phyloP scores from a whole-genome alignment of 2,113 vertebrate genomes.

The Corydoras maculifer region DNA sequence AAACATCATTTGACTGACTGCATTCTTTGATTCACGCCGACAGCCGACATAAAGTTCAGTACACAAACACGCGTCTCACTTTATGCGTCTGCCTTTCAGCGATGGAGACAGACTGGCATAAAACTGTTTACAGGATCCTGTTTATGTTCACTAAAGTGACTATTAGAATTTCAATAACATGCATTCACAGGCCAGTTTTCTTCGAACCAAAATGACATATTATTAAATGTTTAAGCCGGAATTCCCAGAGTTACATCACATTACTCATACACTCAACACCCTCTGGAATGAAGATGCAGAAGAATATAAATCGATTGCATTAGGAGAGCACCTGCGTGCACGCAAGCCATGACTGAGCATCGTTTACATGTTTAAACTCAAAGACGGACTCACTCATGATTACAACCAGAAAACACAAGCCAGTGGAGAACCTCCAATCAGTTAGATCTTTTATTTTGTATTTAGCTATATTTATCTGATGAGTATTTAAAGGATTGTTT shows the following conservation, averaged over 20 bases:
- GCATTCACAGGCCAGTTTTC: neutral
- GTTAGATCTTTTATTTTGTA: neutral
- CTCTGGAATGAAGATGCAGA: neutral
- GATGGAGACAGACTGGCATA: neutral
- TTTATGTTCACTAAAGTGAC: neutral
- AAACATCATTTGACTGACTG: neutral
- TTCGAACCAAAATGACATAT: neutral
- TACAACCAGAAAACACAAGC: neutral
- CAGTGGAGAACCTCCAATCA: constrained; percentile 2
- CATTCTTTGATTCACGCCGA: neutral
- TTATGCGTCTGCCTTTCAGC: constrained; percentile 1
- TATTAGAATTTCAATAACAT: neutral
- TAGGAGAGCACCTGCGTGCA: neutral
- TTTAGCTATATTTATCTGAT: no score
- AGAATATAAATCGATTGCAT: neutral
- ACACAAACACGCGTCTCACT: neutral
- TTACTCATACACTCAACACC: neutral
- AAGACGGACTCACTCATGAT: neutral
- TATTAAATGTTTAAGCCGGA: constrained; percentile 2
- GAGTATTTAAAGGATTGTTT: no score
- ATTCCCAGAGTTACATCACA: constrained; percentile 1
- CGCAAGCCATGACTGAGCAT: neutral
- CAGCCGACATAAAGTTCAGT: neutral
- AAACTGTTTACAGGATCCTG: constrained; percentile 8
- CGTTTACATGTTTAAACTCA: neutral